Percentiles rank a stretch among this genome's conserved stretches.
Conservation (phyloP, 2,888 invertebrate genomes). For the Horisme vitalbata region DNA sequence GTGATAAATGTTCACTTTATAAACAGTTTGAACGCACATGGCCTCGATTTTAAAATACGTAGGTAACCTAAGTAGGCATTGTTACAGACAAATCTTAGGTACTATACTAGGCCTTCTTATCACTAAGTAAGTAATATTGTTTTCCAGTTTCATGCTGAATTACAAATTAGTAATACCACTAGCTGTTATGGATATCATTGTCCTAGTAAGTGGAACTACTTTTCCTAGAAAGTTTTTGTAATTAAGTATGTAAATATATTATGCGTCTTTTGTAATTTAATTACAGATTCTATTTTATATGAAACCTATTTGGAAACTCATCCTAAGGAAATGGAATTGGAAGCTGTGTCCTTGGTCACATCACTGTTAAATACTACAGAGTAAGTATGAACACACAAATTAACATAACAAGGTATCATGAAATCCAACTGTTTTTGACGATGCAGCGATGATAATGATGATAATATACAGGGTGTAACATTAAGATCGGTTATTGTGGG, state of each 20-base stretch:
- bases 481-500: too few relatives aligned
- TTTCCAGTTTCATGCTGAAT: conserved; percentile 86
- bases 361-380: conserved; percentile 74
- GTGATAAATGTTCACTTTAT: too few relatives aligned
- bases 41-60: conserved; percentile 1
- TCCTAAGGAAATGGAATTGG: conserved; percentile 84
- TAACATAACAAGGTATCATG: too few relatives aligned
- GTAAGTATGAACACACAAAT: too few relatives aligned
- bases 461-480: too few relatives aligned
- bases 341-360: conserved; percentile 83
- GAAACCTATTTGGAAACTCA: conserved; percentile 82
- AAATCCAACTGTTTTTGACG: too few relatives aligned
- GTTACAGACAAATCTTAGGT: background rate
- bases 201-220: conserved; percentile 36
- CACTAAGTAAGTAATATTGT: conserved; percentile 26
- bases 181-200: conserved; percentile 38
- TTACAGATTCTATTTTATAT: conserved; percentile 73
- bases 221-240: background rate
- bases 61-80: background rate
- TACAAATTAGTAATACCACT: conserved; percentile 51
- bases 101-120: background rate
- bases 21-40: too few relatives aligned
- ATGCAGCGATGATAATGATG: too few relatives aligned
- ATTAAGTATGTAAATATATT: too few relatives aligned
- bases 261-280: background rate